A percentile compares a stretch with the other conserved stretches of the same genome.
Conservation (phyloP, 2,888 invertebrate genomes). For the Polymixis flavicincta region DNA sequence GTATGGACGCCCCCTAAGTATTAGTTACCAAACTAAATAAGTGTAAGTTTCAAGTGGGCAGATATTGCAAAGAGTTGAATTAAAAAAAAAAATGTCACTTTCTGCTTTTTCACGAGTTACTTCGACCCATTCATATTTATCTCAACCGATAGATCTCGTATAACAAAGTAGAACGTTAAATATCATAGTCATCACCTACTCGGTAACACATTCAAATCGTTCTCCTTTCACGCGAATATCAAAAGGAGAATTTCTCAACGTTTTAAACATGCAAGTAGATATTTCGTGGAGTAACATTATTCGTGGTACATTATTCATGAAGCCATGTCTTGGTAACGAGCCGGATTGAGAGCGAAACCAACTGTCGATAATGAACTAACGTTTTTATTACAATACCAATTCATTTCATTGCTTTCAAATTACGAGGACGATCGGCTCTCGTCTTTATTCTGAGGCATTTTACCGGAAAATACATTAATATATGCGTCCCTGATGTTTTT, state of each 20-base stretch:
- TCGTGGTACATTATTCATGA: slow-evolving; percentile 89
- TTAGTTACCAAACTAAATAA: background rate
- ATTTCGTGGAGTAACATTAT: slow-evolving; percentile 85
- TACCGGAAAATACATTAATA: slow-evolving; percentile 57
- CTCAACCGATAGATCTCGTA: slow-evolving; percentile 43
- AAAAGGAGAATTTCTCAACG: slow-evolving; percentile 82
- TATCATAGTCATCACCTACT: slow-evolving; percentile 59
- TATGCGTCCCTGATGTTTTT: slow-evolving; percentile 57
- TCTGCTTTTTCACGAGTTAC: background rate
- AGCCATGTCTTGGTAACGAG: slow-evolving; percentile 86
- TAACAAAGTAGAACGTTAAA: slow-evolving; percentile 63
- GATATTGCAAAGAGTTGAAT: background rate
- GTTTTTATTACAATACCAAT: slow-evolving; percentile 81
- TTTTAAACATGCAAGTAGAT: slow-evolving; percentile 86
- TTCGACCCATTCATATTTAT: slow-evolving; percentile 22
- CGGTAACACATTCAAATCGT: slow-evolving; percentile 77
- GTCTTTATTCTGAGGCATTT: slow-evolving; percentile 45
- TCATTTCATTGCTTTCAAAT: slow-evolving; percentile 77
- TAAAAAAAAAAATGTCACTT: background rate
- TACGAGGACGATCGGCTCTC: slow-evolving; percentile 52
- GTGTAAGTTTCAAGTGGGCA: background rate
- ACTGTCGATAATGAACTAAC: slow-evolving; percentile 87
- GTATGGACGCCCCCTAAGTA: too few species aligned
- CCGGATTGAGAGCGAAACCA: slow-evolving; percentile 82
- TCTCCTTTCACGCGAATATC: slow-evolving; percentile 75